Percentiles rank a stretch among this genome's conserved stretches.
Conservation (phyloP, 23 tunicate genomes). For the Trididemnum nubilum region DNA sequence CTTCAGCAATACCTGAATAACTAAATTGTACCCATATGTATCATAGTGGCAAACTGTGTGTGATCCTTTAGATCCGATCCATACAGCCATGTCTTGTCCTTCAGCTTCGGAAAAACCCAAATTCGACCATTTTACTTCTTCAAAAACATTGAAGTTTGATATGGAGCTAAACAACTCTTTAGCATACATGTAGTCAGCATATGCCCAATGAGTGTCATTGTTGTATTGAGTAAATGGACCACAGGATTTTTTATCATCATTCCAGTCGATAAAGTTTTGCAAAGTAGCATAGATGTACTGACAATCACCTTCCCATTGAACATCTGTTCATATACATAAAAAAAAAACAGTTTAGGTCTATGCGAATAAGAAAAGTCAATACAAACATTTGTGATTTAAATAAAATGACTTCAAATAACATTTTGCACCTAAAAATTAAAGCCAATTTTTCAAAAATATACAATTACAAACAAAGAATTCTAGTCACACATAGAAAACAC, state of each 20-base stretch:
- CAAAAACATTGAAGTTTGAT: slow-evolving; percentile 21
- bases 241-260: neutral
- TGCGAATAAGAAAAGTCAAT: too few relatives aligned
- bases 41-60: slow-evolving; percentile 91
- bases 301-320: slow-evolving; percentile 90
- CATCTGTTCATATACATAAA: too few relatives aligned
- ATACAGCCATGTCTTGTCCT: slow-evolving; percentile 78
- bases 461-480: too few relatives aligned
- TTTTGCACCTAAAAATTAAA: too few relatives aligned
- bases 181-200: slow-evolving; percentile 88
- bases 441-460: too few relatives aligned
- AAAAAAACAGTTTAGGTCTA: too few relatives aligned
- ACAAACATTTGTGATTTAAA: neutral
- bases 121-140: slow-evolving; percentile 37
- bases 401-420: neutral
- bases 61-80: slow-evolving; percentile 82
- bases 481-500: too few relatives aligned
- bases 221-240: neutral
- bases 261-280: slow-evolving; percentile 44
- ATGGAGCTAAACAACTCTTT: slow-evolving; percentile 48
- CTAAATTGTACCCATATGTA: slow-evolving; percentile 85
- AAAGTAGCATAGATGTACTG: slow-evolving; percentile 36
- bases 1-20: slow-evolving; percentile 85
- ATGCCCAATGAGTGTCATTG: slow-evolving; percentile 50
- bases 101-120: slow-evolving; percentile 48